Base-by-base conservation (phyloP, 37 sponge, comb jelly and placozoan genomes). In the Haliclona indistincta region DNA sequence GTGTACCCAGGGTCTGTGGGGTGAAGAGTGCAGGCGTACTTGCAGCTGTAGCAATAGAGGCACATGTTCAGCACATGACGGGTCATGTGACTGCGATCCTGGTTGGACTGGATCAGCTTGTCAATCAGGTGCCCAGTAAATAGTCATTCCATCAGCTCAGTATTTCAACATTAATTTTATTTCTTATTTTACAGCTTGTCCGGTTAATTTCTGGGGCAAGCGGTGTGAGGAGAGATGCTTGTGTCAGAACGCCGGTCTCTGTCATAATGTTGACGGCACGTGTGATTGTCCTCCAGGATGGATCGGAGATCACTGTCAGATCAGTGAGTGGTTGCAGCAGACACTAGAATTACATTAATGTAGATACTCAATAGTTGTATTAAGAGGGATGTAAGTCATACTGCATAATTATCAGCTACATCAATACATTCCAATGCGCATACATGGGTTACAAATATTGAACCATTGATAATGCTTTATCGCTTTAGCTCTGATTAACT, bases 1-100 rank as follows among this genome's bases (percentile, higher is more conserved):
- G 40, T 89, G 90, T 70, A 84, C 90, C 23, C 73, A 79, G 15
- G 84, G 90, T 0, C 35, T 74, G 55, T 89, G 85, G 84, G 90
- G 90, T 28, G 35, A 43, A 1, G 81, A 89, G 74, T 90, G 91
- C 45, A 22, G 17, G 34, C 34, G 28, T 20, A 20, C 47, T 36
- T 90, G 91, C 54, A 39, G 26, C 65, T 90, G 91, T 36, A 80
- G 73, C 60, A 36, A 35, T 61, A 58, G 82, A 54, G 80, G 84
- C 25, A 79, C 72, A 15, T 92, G 93, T 73, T 41, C 54, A 22
- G 13, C 75, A 78, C 22, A 52, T 19, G 44, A 49, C 17, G 93
- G 93, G 7, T 37, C 22, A 15, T 92, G 93, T 71, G 70, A 76
- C 58, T 92, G 93, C 70, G 67, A 76, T 5, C 45, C 73, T 63